Evolutionary conservation across 2,113 vertebrate genomes (phyloP).

Genomic region (Heterotis niloticus): DNA sequence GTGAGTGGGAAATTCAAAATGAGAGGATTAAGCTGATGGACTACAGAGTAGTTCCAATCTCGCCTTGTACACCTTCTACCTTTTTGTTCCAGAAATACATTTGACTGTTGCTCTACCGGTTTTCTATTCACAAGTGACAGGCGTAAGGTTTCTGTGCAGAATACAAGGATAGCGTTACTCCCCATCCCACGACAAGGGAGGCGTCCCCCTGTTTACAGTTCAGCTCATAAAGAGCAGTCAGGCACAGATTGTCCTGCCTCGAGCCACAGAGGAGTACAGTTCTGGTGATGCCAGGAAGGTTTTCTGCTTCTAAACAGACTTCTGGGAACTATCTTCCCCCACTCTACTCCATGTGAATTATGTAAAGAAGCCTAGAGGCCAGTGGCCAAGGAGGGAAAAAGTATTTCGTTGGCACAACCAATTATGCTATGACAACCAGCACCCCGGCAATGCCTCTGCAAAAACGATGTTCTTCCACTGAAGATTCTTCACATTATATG

Average conservation of each 20-base stretch:
- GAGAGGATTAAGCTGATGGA: too few species aligned
- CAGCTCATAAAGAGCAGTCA: not conserved
- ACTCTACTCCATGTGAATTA: not conserved
- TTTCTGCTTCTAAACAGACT: conserved; percentile 16
- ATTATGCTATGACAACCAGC: conserved; percentile 20
- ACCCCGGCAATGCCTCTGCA: too few species aligned
- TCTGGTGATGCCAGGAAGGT: not conserved
- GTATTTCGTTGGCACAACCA: conserved; percentile 19
- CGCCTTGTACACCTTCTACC: not conserved
- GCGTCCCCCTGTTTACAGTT: not conserved
- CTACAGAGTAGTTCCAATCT: not conserved
- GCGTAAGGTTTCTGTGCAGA: not conserved
- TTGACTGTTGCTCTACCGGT: not conserved
- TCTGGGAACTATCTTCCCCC: not conserved
- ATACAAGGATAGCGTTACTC: not conserved
- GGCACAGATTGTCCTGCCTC: not conserved
- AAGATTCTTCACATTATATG: too few species aligned
- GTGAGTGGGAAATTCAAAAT: too few species aligned
- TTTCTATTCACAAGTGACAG: not conserved
- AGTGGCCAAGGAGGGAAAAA: conserved; percentile 36
- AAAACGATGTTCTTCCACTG: too few species aligned
- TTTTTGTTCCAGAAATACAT: conserved; percentile 1
- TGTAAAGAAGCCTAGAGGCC: conserved; percentile 32
- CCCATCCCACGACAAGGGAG: not conserved
- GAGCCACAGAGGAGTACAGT: not conserved